These are phyloP conservation scores for Amphiprion ocellaris DNA, from an alignment of 2,113 vertebrate genomes.

Conservation along the genomic window DNA sequence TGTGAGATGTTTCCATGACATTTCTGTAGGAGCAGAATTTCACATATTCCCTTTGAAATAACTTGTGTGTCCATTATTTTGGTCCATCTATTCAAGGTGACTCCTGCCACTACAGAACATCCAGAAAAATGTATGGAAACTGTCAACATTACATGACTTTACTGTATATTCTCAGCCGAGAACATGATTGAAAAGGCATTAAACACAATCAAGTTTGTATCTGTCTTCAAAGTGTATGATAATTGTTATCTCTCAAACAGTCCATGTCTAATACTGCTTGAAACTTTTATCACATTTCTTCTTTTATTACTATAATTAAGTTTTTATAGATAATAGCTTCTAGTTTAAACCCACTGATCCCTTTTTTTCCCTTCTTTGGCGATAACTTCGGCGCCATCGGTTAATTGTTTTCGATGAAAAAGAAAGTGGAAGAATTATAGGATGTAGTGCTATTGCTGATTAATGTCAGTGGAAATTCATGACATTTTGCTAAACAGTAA, in stretches of 20 bases:
- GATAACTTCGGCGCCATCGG: neutral
- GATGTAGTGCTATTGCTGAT: slow-evolving; percentile 21
- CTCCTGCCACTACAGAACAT: too few species aligned
- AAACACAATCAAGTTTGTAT: neutral
- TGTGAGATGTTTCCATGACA: too few species aligned
- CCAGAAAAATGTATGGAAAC: too few species aligned
- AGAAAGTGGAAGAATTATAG: slow-evolving; percentile 17
- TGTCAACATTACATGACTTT: too few species aligned
- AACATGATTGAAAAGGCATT: neutral
- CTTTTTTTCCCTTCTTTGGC: neutral
- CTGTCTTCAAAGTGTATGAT: neutral
- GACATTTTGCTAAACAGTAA: slow-evolving; percentile 45
- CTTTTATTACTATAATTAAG: slow-evolving; percentile 18
- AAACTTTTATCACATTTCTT: neutral
- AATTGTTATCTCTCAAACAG: neutral
- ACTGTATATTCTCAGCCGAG: neutral
- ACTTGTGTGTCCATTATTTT: too few species aligned
- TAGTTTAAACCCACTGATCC: neutral
- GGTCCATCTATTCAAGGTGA: too few species aligned
- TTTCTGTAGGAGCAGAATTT: too few species aligned
- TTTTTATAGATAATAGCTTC: slow-evolving; percentile 16
- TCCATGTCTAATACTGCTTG: neutral
- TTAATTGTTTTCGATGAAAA: slow-evolving; percentile 36
- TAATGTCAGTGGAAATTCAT: slow-evolving; percentile 50
- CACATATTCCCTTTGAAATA: too few species aligned